Evolutionary conservation across 30 jellyfish, hydroid and myxozoan genomes (phyloP), one percentile per base, ranked within the genome.

Genomic region (Calvadosia cruxmelitensis): DNA sequence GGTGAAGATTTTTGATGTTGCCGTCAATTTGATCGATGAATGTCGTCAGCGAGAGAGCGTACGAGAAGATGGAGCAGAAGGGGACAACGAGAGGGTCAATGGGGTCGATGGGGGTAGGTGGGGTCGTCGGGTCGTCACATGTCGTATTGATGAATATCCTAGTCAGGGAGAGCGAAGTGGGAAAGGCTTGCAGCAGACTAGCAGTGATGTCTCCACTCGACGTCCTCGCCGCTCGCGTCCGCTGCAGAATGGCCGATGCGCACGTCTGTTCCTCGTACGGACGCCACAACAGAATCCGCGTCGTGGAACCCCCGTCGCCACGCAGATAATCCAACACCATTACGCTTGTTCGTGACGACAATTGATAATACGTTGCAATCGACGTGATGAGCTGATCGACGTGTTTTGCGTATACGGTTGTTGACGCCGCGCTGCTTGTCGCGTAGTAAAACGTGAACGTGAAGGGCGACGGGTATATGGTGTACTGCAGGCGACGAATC

Each of bases 91-190:
- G 26, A 34, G 53, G 64, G 12, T 88, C 64, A 1, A 61, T 12
- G 28, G 78, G 71, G 29, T 34, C 71, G 3, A 76, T 49, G 15
- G 86, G 76, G 1, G 71, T 61, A 28, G 98, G 98, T 20, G 98
- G 98, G 31, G 61, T 35, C 0, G 98, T 86, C 10, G 10, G 10
- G 1, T 72, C 74, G 33, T 52, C 69, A 31, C 98, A 89, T 24
- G 94, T 75, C 36, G 95, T 53, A 3, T 20, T 29, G 63, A 28
- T 74, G 35, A 76, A 63, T 16, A 78, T 68, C 26, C 95, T 77
- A 34, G 68, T 70, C 10, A 84, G 67, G 0, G 77, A 26, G 62
- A 73, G 66, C 63, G 36, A n/a, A 0, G 74, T 78, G 1, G 27
- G 70, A 64, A 49, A 69, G 5, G 79, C 71, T 27, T 31, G 26